Percentiles rank a stretch among this genome's conserved stretches.
These are phyloP conservation scores for Amphiduros pacificus DNA, from an alignment of 2,888 invertebrate genomes.

Conservation along the genomic window DNA sequence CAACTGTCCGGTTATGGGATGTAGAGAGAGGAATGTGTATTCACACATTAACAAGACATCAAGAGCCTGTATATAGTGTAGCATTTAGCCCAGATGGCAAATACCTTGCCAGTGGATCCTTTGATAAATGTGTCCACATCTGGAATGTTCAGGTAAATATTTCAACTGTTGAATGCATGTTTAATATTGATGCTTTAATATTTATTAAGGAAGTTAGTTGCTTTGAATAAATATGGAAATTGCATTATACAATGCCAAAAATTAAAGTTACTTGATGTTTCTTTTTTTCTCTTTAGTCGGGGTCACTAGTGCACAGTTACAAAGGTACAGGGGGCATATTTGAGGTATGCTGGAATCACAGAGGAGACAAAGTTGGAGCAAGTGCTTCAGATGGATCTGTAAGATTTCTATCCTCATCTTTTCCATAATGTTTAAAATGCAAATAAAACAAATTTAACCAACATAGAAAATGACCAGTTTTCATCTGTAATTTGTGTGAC, in stretches of 20 bases:
- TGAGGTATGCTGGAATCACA: slow-evolving; percentile 98
- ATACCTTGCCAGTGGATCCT: slow-evolving; percentile 95
- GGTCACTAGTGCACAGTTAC: slow-evolving; percentile 94
- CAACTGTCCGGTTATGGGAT: slow-evolving; percentile 96
- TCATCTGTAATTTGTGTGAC: too few species aligned
- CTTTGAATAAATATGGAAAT: too few species aligned
- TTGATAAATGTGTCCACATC: slow-evolving; percentile 98
- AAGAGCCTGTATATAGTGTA: slow-evolving; percentile 97
- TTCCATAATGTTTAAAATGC: too few species aligned
- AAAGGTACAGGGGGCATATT: slow-evolving; percentile 98
- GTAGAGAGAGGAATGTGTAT: slow-evolving; percentile 92
- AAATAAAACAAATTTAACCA: too few species aligned
- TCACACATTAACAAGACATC: slow-evolving; percentile 94
- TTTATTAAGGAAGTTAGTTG: too few species aligned
- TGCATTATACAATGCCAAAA: too few species aligned
- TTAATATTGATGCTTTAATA: too few species aligned
- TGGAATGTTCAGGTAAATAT: slow-evolving; percentile 83
- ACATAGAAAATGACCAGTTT: too few species aligned
- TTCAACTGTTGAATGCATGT: too few species aligned
- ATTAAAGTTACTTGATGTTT: too few species aligned
- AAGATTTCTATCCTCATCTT: slow-evolving; percentile 50
- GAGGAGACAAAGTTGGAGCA: slow-evolving; percentile 97
- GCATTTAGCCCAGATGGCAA: slow-evolving; percentile 98
- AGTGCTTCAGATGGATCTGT: slow-evolving; percentile 99
- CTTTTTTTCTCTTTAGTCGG: slow-evolving; percentile 66